Conservation (phyloP, 1,140 invertebrate species). For the Rhynchophorus ferrugineus region DNA sequence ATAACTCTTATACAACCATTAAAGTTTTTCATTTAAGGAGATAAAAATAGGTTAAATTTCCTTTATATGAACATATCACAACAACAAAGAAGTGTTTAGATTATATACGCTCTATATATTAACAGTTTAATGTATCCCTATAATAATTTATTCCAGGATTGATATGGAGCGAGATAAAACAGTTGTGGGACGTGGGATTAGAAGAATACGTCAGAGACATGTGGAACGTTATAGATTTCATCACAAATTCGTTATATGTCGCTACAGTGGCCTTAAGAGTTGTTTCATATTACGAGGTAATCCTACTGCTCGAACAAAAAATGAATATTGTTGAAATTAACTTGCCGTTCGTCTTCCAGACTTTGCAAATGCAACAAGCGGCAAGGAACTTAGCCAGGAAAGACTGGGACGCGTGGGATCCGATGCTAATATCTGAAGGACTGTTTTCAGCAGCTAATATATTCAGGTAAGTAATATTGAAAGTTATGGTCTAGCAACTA, state of each 20-base stretch:
- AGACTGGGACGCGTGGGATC: constrained; percentile 94
- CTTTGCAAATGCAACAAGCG: no score
- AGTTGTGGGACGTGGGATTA: constrained; percentile 94
- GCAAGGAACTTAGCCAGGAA: constrained; percentile 43
- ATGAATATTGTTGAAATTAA: no score
- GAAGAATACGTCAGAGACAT: constrained; percentile 95
- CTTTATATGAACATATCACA: no score
- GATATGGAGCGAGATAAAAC: constrained; percentile 98
- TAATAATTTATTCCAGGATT: constrained; percentile 75
- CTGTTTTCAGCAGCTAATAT: constrained; percentile 96
- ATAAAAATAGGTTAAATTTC: no score
- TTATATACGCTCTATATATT: no score
- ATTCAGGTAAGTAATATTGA: constrained; percentile 54
- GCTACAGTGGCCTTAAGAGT: constrained; percentile 90
- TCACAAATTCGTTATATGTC: constrained; percentile 95
- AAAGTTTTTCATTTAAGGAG: no score
- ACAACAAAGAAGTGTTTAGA: no score
- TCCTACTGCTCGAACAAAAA: constrained; percentile 1
- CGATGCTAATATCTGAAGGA: constrained; percentile 93
- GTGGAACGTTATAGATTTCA: constrained; percentile 99
- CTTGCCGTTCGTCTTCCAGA: no score
- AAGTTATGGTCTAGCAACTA: not conserved
- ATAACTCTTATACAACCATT: no score
- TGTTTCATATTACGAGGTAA: constrained; percentile 85
- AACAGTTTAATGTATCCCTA: no score